phyloP scores from a whole-genome alignment of 2,888 invertebrate species.

The Platycheirus rosarum region DNA sequence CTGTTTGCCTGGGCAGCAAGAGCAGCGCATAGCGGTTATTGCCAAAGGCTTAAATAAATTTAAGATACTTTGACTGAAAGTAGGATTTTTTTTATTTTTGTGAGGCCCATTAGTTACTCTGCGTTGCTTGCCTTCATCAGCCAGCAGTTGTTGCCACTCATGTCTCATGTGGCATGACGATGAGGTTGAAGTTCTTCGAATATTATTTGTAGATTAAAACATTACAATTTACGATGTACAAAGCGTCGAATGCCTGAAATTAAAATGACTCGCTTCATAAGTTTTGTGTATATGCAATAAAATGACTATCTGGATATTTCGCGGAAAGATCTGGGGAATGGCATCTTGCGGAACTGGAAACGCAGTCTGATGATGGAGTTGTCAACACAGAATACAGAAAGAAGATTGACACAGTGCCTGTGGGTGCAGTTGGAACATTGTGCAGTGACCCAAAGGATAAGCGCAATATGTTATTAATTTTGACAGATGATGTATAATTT shows the following conservation, averaged over 20 bases:
- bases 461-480: constrained; percentile 52
- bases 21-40: not conserved
- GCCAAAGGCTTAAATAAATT: constrained; percentile 6
- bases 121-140: not conserved
- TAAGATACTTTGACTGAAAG: constrained; percentile 44
- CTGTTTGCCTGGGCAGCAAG: constrained; percentile 1
- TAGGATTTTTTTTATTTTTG: constrained; percentile 35
- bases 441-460: constrained; percentile 52
- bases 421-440: constrained; percentile 44
- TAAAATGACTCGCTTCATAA: constrained; percentile 67
- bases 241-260: constrained; percentile 26
- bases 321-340: not conserved
- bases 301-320: not conserved
- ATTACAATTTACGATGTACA: constrained; percentile 36
- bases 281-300: constrained; percentile 8
- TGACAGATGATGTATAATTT: constrained; percentile 57
- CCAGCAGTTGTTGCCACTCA: not conserved
- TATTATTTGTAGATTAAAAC: constrained; percentile 58
- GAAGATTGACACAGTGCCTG: constrained; percentile 35
- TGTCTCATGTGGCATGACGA: not conserved
- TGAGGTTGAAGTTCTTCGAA: constrained; percentile 52
- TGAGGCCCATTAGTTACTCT: constrained; percentile 54
- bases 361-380: constrained; percentile 48
- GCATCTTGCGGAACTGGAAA: constrained; percentile 25
- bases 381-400: constrained; percentile 48